phyloP scores from a whole-genome alignment of 2,113 vertebrate genomes.

The Saccopteryx bilineata region DNA sequence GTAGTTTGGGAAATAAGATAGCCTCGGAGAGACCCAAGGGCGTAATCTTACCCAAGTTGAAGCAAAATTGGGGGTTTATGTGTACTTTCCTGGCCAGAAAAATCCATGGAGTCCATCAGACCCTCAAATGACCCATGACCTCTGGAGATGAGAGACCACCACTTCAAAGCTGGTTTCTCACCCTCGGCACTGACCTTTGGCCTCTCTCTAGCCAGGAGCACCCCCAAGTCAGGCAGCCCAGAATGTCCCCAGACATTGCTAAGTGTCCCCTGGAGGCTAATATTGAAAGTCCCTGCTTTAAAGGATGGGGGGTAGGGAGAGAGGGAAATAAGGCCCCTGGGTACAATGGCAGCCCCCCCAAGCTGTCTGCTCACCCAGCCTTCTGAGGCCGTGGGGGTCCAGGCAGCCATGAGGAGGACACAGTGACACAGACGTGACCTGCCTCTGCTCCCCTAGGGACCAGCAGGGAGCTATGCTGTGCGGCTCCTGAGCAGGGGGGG shows the following conservation, averaged over 20 bases:
- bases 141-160: fast-evolving
- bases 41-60: fast-evolving
- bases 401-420: not conserved
- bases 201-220: not conserved
- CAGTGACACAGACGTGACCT: fast-evolving
- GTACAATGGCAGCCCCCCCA: fast-evolving
- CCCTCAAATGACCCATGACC: fast-evolving
- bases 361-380: not conserved
- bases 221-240: not conserved
- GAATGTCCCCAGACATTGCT: not conserved
- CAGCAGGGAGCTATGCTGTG: fast-evolving
- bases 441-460: not conserved
- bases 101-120: fast-evolving
- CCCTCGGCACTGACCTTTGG: fast-evolving
- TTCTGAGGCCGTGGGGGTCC: fast-evolving
- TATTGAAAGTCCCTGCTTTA: not conserved
- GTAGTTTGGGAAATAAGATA: not conserved
- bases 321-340: no score
- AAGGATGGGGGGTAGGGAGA: not conserved
- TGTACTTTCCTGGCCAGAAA: not conserved
- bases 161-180: fast-evolving
- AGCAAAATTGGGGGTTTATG: fast-evolving
- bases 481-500: not conserved
- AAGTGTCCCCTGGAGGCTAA: not conserved
- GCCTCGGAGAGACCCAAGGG: not conserved